phyloP scores from a whole-genome alignment of 2,113 vertebrate species.

The Geococcyx californianus region DNA sequence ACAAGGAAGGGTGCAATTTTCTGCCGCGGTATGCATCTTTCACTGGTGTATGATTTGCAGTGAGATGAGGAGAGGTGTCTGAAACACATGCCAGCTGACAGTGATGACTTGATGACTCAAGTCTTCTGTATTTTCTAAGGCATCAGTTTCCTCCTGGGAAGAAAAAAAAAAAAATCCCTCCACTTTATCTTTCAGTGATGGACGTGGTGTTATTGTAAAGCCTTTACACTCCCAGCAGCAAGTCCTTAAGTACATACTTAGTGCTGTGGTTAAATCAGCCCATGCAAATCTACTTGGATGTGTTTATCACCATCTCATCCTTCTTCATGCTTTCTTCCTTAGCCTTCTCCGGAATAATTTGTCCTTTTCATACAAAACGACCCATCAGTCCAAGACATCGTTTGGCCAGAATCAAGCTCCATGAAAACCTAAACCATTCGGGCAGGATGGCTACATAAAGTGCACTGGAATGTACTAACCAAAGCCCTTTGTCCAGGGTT shows the following conservation, averaged over 20 bases:
- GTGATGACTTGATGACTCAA: conserved; percentile 27
- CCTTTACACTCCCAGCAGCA: neutral
- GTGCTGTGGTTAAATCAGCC: neutral
- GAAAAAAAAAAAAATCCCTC: neutral
- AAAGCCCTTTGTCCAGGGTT: conserved; percentile 13
- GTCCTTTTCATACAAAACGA: neutral
- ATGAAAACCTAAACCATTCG: neutral
- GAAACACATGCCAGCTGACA: neutral
- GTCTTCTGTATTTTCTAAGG: neutral
- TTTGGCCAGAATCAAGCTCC: neutral
- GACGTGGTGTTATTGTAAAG: conserved; percentile 3
- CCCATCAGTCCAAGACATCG: neutral
- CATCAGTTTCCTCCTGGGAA: neutral
- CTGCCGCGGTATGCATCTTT: neutral
- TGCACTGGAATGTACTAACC: neutral
- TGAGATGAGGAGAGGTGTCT: neutral
- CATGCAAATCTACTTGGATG: neutral
- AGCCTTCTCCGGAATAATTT: neutral
- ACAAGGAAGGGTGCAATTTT: neutral
- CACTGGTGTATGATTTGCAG: neutral
- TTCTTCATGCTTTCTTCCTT: neutral
- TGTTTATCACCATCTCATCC: neutral
- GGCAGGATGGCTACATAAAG: neutral
- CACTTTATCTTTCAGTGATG: conserved; percentile 4
- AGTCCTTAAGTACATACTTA: neutral